Conservation (phyloP, 2,113 vertebrate genomes). For the Tapirus terrestris region DNA sequence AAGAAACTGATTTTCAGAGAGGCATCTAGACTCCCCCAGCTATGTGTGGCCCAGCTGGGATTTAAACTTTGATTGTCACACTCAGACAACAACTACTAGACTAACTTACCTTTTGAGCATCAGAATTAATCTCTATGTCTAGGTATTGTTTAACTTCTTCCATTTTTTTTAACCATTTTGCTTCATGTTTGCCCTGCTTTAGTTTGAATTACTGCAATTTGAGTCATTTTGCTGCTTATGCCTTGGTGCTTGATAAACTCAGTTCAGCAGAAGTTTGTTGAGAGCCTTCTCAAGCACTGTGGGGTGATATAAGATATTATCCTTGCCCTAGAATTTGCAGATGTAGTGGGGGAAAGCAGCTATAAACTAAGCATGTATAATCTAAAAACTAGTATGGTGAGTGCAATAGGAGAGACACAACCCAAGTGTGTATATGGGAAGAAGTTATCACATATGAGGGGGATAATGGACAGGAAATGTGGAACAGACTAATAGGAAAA, state of each 20-base stretch:
- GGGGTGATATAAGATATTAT: not conserved
- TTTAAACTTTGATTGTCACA: constrained; percentile 44
- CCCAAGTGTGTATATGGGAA: not conserved
- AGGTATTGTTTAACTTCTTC: constrained; percentile 15
- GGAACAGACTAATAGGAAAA: not conserved
- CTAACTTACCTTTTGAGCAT: not conserved
- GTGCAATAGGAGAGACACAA: not conserved
- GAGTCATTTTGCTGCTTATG: constrained; percentile 20
- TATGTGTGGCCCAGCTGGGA: not conserved
- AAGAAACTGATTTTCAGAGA: constrained; percentile 40
- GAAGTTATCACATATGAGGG: not conserved
- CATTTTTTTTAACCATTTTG: not conserved
- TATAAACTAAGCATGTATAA: constrained; percentile 44
- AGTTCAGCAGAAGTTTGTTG: constrained; percentile 21
- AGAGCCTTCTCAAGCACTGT: constrained; percentile 46
- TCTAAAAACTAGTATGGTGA: not conserved
- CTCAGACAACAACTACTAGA: not conserved
- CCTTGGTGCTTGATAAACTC: constrained; percentile 43
- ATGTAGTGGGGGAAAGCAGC: not conserved
- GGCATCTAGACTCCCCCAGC: not conserved
- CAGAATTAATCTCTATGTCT: constrained; percentile 25
- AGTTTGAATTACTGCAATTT: not conserved
- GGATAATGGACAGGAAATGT: not conserved
- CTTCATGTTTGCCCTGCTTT: constrained; percentile 12
- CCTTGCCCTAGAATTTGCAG: constrained; percentile 27